Evolutionary conservation across 1,140 invertebrate species (phyloP), one percentile per base, ranked within the genome.

Genomic region (Drosophila tristis): DNA sequence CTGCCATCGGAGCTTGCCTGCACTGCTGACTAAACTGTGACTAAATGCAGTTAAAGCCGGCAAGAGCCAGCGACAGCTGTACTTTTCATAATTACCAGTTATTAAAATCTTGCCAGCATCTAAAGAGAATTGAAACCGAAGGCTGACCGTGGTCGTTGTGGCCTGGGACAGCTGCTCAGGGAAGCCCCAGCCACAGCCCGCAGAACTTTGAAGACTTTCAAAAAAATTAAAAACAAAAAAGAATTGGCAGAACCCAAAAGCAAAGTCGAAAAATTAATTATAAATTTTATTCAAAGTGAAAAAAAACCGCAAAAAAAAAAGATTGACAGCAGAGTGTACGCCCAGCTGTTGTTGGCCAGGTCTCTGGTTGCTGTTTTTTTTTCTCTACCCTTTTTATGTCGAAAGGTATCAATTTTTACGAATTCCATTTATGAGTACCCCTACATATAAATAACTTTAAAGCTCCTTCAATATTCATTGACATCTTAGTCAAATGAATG

Each of bases 1-100:
- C 61, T 81, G 78, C 53, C 68, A 77, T 80, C 74, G 35, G 4
- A 13, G 35, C 35, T 39, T 11, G 80, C 67, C 74, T 62, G 42
- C 57, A 20, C 64, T 25, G 45, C 58, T 42, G 70, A 58, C 64
- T 77, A 81, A 87, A 78, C 65, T 75, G 70, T 75, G 62, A 67
- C 74, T 87, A 86, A 86, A 87, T 87, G 78, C 82, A 87, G 82
- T 51, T 79, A 61, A 79, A 68, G 60, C 55, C 49, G 75, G 60
- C 51, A 63, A 39, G 31, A 63, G 50, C 26, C 55, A 51, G 63
- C 44, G 15, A 78, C 67, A 75, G 56, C 50, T 70, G 72, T 81
- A 75, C 60, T 60, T 64, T 78, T 78, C 54, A 78, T 87, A 78
- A 87, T 86, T 86, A 70, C 65, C 60, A 68, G 67, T 71, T 77